Conservation (phyloP, 1,140 invertebrate species). For the Ips typographus region DNA sequence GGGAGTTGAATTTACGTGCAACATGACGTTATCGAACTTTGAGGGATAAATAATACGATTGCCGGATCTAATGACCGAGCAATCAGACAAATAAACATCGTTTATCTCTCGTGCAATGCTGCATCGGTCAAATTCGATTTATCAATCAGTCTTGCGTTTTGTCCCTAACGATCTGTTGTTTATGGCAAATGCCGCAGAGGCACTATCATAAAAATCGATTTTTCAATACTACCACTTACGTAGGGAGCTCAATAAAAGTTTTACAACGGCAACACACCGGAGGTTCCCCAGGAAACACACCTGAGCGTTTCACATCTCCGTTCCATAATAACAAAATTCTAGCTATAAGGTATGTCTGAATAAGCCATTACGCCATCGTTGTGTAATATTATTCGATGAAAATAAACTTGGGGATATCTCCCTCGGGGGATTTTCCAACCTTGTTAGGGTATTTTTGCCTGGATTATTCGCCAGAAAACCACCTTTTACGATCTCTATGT, state of each 20-base stretch:
- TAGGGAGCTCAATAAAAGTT: conserved; percentile 8
- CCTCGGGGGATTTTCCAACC: conserved; percentile 12
- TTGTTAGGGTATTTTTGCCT: conserved; percentile 10
- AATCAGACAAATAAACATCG: conserved; percentile 9
- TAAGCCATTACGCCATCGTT: conserved; percentile 34
- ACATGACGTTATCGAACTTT: not conserved
- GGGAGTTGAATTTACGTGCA: not conserved
- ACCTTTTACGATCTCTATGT: not conserved
- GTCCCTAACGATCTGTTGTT: not conserved
- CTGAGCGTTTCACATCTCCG: conserved; percentile 19
- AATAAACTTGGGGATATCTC: conserved; percentile 33
- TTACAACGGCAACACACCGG: conserved; percentile 7
- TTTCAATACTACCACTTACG: not conserved
- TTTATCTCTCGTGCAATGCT: not conserved
- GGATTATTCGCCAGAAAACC: conserved; percentile 7
- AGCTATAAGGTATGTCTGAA: conserved; percentile 31
- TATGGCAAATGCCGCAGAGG: not conserved
- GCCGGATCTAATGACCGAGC: not conserved
- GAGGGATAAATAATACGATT: not conserved
- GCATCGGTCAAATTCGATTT: conserved; percentile 10
- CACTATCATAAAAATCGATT: not conserved
- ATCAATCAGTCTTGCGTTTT: not conserved
- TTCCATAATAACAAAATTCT: conserved; percentile 31
- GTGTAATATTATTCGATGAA: conserved; percentile 36
- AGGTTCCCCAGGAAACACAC: conserved; percentile 23